Percentiles rank a stretch among this genome's conserved stretches.
Conservation (phyloP, 2,113 vertebrate genomes). For the Mirza zaza region DNA sequence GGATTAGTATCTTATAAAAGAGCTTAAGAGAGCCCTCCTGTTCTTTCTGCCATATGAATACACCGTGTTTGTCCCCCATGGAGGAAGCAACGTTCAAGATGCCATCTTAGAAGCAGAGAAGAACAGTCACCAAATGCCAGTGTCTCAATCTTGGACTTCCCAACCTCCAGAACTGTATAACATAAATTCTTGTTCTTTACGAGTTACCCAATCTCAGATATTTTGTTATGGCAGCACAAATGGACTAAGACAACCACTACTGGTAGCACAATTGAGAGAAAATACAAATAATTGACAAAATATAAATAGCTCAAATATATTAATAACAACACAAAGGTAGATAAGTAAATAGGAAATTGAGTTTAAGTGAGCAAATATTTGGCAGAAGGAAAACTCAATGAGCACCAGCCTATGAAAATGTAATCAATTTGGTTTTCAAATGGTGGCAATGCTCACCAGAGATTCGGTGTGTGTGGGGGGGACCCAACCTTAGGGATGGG, state of each 20-base stretch:
- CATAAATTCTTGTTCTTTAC: neutral
- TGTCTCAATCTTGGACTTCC: neutral
- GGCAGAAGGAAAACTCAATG: neutral
- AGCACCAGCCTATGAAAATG: neutral
- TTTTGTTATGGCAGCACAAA: neutral
- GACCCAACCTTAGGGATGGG: no score
- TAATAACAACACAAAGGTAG: neutral
- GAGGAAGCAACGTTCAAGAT: neutral
- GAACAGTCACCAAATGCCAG: neutral
- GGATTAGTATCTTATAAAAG: neutral
- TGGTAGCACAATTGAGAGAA: neutral
- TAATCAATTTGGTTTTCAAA: no score
- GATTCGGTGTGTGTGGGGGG: no score
- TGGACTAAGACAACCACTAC: neutral
- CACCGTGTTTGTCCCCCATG: neutral
- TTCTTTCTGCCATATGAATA: neutral
- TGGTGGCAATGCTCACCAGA: no score
- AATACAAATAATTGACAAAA: neutral
- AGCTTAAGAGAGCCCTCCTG: neutral
- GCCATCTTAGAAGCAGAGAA: neutral
- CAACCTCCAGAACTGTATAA: neutral
- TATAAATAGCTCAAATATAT: neutral
- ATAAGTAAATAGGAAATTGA: neutral
- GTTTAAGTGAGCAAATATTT: neutral
- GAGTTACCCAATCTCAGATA: neutral